Evolutionary conservation across 2,113 vertebrate species (phyloP), one percentile per base, ranked within the genome.

Genomic region (Epinephelus fuscoguttatus): DNA sequence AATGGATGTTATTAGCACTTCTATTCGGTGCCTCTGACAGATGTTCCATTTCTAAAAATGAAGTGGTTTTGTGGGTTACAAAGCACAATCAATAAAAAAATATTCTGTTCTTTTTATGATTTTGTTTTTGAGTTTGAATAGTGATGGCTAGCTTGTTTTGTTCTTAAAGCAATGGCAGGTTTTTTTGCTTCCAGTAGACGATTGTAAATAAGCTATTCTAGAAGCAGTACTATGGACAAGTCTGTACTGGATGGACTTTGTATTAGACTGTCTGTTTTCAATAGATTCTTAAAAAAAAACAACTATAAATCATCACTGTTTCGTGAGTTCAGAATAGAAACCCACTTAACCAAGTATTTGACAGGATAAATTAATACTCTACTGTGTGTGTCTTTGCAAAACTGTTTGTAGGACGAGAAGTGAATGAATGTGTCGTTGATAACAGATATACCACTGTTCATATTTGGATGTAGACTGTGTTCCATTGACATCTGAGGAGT

Each of bases 171-270:
- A 89, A 92, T 80, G 86, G 87, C 80, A 67, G 84, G 56, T 72
- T 78, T 80, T 78, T 89, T 94, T 94, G 95, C 93, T 94, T 94
- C 91, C 84, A 90, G 77, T 94, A 95, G 94, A 91, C 19, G 81
- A 94, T 89, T 96, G 96, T 96, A 96, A 95, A 96, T 96, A 96
- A 80, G 94, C 95, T 96, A 90, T 93, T 91, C 79, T 95, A 94
- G 94, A 91, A 92, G 83, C 93, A 91, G 91, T 94, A 87, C 86
- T 79, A 89, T 91, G 93, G 92, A 93, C 82, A 92, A 93, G 88
- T 94, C 93, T 92, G 88, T 91, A 92, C 85, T 90, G 93, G 91
- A 94, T 93, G 91, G 91, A 93, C 92, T 95, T 96, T 94, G 89
- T 95, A 92, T 93, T 94, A 94, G 88, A 92, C 86, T 92, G 92